These are phyloP conservation scores for Embidobia sp. DNA, from an alignment of 2,888 invertebrate genomes.

Conservation along the genomic window DNA sequence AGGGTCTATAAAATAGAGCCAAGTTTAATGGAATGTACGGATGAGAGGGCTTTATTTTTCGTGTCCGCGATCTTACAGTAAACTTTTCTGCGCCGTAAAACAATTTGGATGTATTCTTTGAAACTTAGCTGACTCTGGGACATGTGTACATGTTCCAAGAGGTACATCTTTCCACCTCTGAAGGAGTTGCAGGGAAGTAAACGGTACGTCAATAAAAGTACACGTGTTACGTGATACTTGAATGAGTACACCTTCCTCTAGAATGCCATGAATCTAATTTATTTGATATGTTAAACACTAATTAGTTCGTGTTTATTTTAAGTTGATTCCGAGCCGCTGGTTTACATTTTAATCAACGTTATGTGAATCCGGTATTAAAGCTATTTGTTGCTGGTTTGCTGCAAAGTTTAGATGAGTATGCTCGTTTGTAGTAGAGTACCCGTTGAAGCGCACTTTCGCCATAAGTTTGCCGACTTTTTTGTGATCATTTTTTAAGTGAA, in stretches of 20 bases:
- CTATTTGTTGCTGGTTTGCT: slow-evolving; percentile 27
- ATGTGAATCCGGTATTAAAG: slow-evolving; percentile 32
- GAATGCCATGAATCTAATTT: slow-evolving; percentile 15
- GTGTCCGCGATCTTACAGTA: too few species aligned
- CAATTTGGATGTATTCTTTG: too few species aligned
- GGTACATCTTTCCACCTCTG: too few species aligned
- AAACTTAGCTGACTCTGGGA: too few species aligned
- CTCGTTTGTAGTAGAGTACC: slow-evolving; percentile 6
- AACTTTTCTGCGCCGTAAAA: too few species aligned
- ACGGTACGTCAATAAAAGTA: too few species aligned
- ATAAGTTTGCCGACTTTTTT: slow-evolving; percentile 9
- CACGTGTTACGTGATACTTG: too few species aligned
- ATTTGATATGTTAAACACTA: slow-evolving; percentile 21
- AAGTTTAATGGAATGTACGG: slow-evolving; percentile 36
- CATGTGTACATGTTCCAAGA: too few species aligned
- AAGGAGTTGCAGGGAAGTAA: too few species aligned
- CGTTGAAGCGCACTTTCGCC: neutral
- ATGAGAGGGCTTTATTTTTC: too few species aligned
- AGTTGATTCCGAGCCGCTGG: slow-evolving; percentile 10
- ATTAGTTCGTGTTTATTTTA: slow-evolving; percentile 37
- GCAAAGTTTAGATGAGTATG: slow-evolving; percentile 9
- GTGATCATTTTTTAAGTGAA: slow-evolving; percentile 4
- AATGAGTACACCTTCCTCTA: neutral
- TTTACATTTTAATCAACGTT: slow-evolving; percentile 24
- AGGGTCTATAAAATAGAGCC: neutral